phyloP scores from a whole-genome alignment of 2,113 vertebrate species.

The Caretta caretta region DNA sequence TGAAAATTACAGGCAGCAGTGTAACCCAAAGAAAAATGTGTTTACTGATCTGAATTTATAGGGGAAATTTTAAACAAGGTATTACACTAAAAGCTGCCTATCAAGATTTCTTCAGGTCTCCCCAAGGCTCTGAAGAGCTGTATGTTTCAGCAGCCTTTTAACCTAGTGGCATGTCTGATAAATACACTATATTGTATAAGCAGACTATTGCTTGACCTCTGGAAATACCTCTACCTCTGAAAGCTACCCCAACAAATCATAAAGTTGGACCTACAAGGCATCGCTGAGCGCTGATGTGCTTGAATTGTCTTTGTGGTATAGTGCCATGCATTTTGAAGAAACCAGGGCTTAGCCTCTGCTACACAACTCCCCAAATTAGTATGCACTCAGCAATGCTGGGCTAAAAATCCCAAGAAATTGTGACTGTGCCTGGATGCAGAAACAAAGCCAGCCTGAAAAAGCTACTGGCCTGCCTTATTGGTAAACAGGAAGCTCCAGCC shows the following conservation, averaged over 20 bases:
- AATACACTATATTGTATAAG: not conserved
- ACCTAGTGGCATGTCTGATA: not conserved
- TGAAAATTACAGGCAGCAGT: not conserved
- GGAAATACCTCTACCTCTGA: not conserved
- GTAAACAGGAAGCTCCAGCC: not conserved
- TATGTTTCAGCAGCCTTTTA: not conserved
- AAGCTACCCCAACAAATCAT: slow-evolving; percentile 25
- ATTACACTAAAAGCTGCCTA: not conserved
- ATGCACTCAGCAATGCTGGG: not conserved
- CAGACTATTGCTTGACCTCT: slow-evolving; percentile 14
- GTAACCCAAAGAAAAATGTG: slow-evolving; percentile 8
- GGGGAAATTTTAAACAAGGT: not conserved
- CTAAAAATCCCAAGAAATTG: not conserved
- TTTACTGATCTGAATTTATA: not conserved
- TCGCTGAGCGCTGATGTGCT: not conserved
- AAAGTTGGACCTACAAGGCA: slow-evolving; percentile 22
- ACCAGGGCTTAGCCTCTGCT: not conserved
- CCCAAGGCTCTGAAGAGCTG: not conserved
- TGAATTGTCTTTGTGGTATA: not conserved
- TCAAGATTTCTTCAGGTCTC: not conserved
- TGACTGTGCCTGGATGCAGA: not conserved
- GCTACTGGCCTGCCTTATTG: rapidly evolving
- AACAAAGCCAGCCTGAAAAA: not conserved
- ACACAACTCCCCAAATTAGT: not conserved
- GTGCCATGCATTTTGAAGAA: not conserved